Base-by-base conservation (phyloP, 2,888 invertebrate genomes). In the Latrodectus elegans region DNA sequence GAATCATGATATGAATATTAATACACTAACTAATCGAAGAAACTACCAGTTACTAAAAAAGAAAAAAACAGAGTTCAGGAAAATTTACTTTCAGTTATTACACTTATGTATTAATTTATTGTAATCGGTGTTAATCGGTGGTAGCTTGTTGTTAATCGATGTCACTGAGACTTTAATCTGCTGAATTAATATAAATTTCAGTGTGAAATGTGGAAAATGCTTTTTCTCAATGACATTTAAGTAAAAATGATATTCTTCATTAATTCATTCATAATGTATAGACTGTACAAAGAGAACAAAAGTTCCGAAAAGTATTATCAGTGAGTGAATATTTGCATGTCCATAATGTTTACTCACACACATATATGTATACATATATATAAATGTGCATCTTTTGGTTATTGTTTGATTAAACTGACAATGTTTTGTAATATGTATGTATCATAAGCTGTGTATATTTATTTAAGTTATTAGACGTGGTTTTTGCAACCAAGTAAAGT, bases 381-480 rank as follows among this genome's bases (percentile, higher is more conserved):
- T 22, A 22, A 22, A 22, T 22, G 22, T 81, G 73, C 67, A 51
- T 74, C 53, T 81, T 74, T n/a, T 74, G 73, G 68, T 64, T 76
- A 52, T 70, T 60, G 68, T 76, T 83, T 60, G 9, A 49, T 14
- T 14, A 49, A 26, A 51, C 68, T 53, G 70, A 53, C 60, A 74
- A 68, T 60, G 70, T 72, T 72, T 26, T 72, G 71, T 84, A 65
- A 67, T 77, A 71, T 65, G 73, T 81, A 76, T 51, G 14, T 51
- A 52, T 38, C 65, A 38, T 65, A 53, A 64, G 55, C 64, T 73
- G 51, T 81, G 81, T 86, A 12, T 86, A 86, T 86, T 86, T 86
- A 86, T 86, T 86, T 86, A 86, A 86, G 64, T 86, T 86, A 86
- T 86, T 86, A 71, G 81, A 86, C 77, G 86, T 86, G 81, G 86